Base-by-base conservation (phyloP, 37 sponge, comb jelly and placozoan species). In the Geodia barretti region DNA sequence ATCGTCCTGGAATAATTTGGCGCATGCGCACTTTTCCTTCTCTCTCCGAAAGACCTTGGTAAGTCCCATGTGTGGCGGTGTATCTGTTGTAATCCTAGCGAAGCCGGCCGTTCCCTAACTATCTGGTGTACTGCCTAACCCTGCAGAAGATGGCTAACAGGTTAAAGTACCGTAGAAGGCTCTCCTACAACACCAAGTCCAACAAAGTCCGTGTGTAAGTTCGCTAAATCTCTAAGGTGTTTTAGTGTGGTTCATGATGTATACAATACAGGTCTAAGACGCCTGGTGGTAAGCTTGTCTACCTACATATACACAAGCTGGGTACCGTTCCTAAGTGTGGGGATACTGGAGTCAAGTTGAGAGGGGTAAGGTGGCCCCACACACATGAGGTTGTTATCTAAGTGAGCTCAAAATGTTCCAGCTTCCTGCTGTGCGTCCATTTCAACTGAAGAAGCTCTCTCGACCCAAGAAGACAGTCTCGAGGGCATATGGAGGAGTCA, bases 261-360 rank as follows among this genome's bases (percentile, higher is more conserved):
- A n/a, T n/a, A n/a, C n/a, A n/a, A n/a, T n/a, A 24, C 72, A 92
- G 92, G 3, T 94, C 95, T n/a, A 96, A 96, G 76, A 96, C 96
- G 9, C 92, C 93, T 21, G 98, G 98, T 29, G 98, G 98, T 14
- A 62, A 89, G 41, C 74, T 98, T 1, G 95, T 95, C 31, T 98
- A 98, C 80, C 72, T 93, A 63, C 93, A 94, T 67, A 64, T 83
- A 24, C 91, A 95, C 73, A 98, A 98, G 84, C 84, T 61, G 71
- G 93, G 87, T 0, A 78, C 75, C 28, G 77, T 78, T 8, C 94
- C 96, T 23, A 82, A 79, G 23, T 98, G 94, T 78, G 87, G 87
- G 1, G 90, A 93, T 38, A 90, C 91, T 71, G 66, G 89, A 11
- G 4, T 19, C 17, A 84, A 89, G 60, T 60, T 97, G 4, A 78